Evolutionary conservation across 2,888 invertebrate species (phyloP).

Genomic region (Dolichopus griseipennis): DNA sequence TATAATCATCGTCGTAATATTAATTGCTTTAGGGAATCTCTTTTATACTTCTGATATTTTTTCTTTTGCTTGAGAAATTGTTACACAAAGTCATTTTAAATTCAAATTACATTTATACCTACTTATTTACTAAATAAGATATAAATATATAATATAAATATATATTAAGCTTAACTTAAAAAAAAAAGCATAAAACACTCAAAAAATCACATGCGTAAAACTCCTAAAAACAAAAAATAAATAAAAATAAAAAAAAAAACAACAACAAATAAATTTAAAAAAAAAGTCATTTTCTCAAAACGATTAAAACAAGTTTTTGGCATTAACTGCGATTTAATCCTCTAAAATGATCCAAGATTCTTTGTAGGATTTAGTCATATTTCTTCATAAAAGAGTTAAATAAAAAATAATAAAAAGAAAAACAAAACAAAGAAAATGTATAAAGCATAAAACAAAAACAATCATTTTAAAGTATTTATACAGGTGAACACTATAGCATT

Average conservation of each 20-base stretch:
- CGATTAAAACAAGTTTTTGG: conserved; percentile 1
- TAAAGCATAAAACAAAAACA: too few species aligned
- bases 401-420: too few species aligned
- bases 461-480: background rate
- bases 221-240: background rate
- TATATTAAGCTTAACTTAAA: background rate
- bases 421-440: too few species aligned
- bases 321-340: conserved; percentile 4
- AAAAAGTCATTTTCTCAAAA: background rate
- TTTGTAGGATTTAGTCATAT: background rate
- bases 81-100: background rate
- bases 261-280: background rate
- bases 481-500: background rate
- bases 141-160: too few species aligned
- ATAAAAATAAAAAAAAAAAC: background rate
- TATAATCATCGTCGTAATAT: background rate
- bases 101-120: background rate
- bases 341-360: conserved; percentile 2
- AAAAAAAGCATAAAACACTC: background rate
- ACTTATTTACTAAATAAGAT: too few species aligned
- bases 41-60: background rate
- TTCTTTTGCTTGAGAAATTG: background rate
- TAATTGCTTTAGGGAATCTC: background rate
- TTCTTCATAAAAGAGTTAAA: background rate
- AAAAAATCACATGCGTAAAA: conserved; percentile 2